These are phyloP conservation scores for Antedon bifida DNA, from an alignment of 35 echinoderm and acorn worm genomes.

Conservation along the genomic window DNA sequence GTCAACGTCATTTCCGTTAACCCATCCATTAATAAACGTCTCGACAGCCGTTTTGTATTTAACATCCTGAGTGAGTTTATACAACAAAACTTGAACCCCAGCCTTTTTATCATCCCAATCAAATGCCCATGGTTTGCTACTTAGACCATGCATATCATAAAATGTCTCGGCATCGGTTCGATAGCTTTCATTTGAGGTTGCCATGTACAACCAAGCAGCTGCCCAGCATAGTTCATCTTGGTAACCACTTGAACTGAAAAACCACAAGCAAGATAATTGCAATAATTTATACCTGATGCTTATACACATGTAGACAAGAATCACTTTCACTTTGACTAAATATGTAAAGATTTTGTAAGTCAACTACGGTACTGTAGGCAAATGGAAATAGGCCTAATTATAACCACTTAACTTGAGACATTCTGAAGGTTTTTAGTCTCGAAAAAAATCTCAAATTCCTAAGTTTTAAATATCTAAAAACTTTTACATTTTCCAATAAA, in stretches of 20 bases:
- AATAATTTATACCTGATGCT: neutral
- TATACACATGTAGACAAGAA: neutral
- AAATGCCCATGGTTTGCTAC: constrained; percentile 44
- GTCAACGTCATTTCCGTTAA: neutral
- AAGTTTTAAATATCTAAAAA: too few species aligned
- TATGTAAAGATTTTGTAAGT: neutral
- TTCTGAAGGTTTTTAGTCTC: too few species aligned
- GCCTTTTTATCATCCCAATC: constrained; percentile 63
- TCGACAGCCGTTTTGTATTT: constrained; percentile 14
- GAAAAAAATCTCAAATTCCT: too few species aligned
- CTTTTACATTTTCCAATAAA: too few species aligned
- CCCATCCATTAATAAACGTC: constrained; percentile 27
- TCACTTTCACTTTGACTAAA: neutral
- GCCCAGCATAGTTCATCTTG: constrained; percentile 45
- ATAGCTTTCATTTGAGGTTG: constrained; percentile 21
- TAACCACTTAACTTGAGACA: too few species aligned
- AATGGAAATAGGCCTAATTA: too few species aligned
- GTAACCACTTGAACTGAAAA: constrained; percentile 38
- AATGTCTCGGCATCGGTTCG: neutral
- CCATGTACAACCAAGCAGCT: constrained; percentile 44
- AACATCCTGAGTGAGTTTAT: constrained; percentile 17
- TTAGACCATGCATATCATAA: constrained; percentile 9
- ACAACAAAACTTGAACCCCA: constrained; percentile 44
- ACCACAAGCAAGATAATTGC: too few species aligned
- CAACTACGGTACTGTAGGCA: too few species aligned